A percentile compares a stretch with the other conserved stretches of the same genome.
Evolutionary conservation across 2,113 vertebrate genomes (phyloP).

Genomic region (Struthidea cinerea): DNA sequence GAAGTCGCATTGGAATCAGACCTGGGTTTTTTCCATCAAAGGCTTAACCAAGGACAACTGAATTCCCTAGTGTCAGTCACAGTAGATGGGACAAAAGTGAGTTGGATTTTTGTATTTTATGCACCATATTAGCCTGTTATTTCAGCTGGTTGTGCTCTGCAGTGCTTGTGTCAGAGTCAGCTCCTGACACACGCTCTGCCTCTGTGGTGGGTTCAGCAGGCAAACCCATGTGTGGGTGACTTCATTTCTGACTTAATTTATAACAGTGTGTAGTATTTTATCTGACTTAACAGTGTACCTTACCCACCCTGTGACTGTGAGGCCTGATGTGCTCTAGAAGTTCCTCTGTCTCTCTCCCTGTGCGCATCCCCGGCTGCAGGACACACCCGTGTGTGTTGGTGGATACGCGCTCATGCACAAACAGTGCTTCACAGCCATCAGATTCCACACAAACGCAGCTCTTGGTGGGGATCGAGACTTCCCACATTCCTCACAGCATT

Average conservation of each 20-base stretch:
- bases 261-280: too few species aligned
- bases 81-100: background rate
- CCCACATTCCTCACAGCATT: background rate
- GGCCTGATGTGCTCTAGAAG: background rate
- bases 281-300: background rate
- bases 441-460: background rate
- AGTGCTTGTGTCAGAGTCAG: background rate
- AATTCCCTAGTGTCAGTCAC: background rate
- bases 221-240: background rate
- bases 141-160: background rate
- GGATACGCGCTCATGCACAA: background rate
- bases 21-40: background rate
- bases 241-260: background rate
- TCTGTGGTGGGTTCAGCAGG: background rate
- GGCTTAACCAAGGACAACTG: background rate
- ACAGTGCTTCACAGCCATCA: background rate
- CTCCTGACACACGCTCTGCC: background rate
- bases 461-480: background rate
- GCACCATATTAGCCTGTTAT: rapidly evolving
- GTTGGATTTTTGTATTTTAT: background rate
- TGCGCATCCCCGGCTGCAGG: background rate
- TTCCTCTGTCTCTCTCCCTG: background rate
- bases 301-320: background rate
- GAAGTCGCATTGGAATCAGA: background rate
- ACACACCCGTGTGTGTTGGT: background rate